A percentile compares a stretch with the other conserved stretches of the same genome.
These are phyloP conservation scores for Diabrotica virgifera DNA, from an alignment of 1,140 invertebrate species.

Conservation along the genomic window DNA sequence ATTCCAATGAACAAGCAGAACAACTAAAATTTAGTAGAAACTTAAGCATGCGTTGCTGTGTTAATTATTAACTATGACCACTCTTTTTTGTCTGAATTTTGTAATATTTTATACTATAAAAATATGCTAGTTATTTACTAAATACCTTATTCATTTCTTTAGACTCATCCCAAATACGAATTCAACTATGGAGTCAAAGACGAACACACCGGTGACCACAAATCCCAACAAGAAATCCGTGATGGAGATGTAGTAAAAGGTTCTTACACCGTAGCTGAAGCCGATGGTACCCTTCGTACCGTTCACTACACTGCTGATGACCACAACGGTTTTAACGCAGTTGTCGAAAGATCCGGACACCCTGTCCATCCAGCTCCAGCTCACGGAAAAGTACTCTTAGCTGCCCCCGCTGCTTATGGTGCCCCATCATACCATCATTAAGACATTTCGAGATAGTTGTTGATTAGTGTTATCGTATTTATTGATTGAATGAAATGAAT, in stretches of 20 bases:
- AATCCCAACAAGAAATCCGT: conserved; percentile 5
- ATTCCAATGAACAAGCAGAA: too few relatives aligned
- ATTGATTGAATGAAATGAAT: too few relatives aligned
- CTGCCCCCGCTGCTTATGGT: conserved; percentile 7
- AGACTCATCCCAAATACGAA: conserved; percentile 61
- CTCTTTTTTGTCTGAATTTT: too few relatives aligned
- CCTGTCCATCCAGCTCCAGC: conserved; percentile 18
- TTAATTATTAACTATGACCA: too few relatives aligned
- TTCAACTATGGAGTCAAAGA: conserved; percentile 10
- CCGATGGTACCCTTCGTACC: conserved; percentile 59
- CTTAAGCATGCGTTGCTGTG: too few relatives aligned
- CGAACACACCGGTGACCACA: conserved; percentile 8
- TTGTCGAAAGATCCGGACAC: conserved; percentile 17
- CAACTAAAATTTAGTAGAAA: too few relatives aligned
- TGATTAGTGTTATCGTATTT: too few relatives aligned
- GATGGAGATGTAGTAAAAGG: conserved; percentile 41
- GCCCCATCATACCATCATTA: conserved; percentile 3
- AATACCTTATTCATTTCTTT: too few relatives aligned
- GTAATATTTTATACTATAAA: too few relatives aligned
- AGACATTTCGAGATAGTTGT: too few relatives aligned
- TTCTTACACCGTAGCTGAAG: conserved; percentile 61
- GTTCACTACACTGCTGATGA: conserved; percentile 62
- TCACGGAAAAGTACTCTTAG: conserved; percentile 17
- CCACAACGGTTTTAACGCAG: conserved; percentile 10
- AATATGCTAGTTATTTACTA: too few relatives aligned